Percentiles rank a stretch among this genome's conserved stretches.
Evolutionary conservation across 2,888 invertebrate genomes (phyloP).

Genomic region (Drosophila monieri): DNA sequence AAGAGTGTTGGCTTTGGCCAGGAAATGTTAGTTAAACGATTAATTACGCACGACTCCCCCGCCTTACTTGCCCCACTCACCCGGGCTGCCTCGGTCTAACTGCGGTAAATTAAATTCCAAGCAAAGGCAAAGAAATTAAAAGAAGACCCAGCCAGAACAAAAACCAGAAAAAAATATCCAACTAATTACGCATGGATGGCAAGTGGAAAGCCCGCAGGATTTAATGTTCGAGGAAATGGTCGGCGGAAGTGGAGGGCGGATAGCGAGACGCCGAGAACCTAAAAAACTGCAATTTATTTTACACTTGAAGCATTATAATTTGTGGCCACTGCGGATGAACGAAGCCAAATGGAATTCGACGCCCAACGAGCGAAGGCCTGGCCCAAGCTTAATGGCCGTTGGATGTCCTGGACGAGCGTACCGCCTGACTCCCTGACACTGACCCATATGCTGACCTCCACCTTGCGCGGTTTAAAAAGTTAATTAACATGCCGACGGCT

Average conservation of each 20-base stretch:
- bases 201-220: slow-evolving; percentile 50
- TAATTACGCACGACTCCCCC: slow-evolving; percentile 65
- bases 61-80: slow-evolving; percentile 42
- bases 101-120: slow-evolving; percentile 69
- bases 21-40: slow-evolving; percentile 72
- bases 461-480: slow-evolving; percentile 70
- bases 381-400: not conserved
- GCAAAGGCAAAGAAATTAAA: slow-evolving; percentile 15
- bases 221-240: slow-evolving; percentile 39
- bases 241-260: slow-evolving; percentile 12
- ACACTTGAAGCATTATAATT: slow-evolving; percentile 79
- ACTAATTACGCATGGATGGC: slow-evolving; percentile 77
- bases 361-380: slow-evolving; percentile 34
- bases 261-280: slow-evolving; percentile 11
- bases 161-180: slow-evolving; percentile 49
- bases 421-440: slow-evolving; percentile 25
- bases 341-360: slow-evolving; percentile 61
- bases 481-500: slow-evolving; percentile 70
- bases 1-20: slow-evolving; percentile 49
- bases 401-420: slow-evolving; percentile 60
- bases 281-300: slow-evolving; percentile 65
- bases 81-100: slow-evolving; percentile 19
- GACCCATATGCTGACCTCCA: slow-evolving; percentile 29
- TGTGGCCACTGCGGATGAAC: slow-evolving; percentile 55
- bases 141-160: slow-evolving; percentile 46